Evolutionary conservation across 1,140 invertebrate genomes (phyloP), one percentile per base, ranked within the genome.

Genomic region (Lanistes nyassanus): DNA sequence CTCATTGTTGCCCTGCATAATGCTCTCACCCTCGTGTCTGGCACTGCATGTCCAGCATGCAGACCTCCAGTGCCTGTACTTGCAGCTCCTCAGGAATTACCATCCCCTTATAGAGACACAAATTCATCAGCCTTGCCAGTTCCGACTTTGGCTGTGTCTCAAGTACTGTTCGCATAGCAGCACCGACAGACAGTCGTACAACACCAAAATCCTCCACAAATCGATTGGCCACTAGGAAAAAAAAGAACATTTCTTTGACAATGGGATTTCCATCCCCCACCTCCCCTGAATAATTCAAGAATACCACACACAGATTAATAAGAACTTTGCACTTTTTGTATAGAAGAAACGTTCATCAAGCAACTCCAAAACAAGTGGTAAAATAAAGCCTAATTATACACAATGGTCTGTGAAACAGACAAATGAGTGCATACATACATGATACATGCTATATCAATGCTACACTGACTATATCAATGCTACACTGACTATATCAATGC

Each of bases 171-270:
- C 88, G 79, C 80, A 90, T 83, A 0, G 88, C 88, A 67, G 89
- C 89, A 31, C 89, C 89, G 29, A 88, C 81, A 11, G 88, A 89
- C 60, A 90, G 58, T 31, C 88, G 71, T 37, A 86, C 71, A 42
- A 88, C 77, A 7, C 89, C 89, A 78, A 86, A 89, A 19, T 89
- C 84, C 62, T 88, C 82, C 11, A 80, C 87, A 85, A 90, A 88
- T 58, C 87, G 79, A 37, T 86, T 86, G 34, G 87, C 87, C 82
- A 90, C 88, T 90, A 79, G 16, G 84, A 82, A 65, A 31, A 68
- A 21, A 80, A 39, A 16, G 75, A 55, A 11, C 47, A 77, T 47
- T 53, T 47, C 23, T 9, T 3, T 23, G 26, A 70, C n/a, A n/a
- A n/a, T n/a, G n/a, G n/a, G n/a, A n/a, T n/a, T n/a, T n/a, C n/a